Percentiles rank a stretch among this genome's conserved stretches.
Conservation (phyloP, 2,888 invertebrate genomes). For the Scaptomyza caliginosa region DNA sequence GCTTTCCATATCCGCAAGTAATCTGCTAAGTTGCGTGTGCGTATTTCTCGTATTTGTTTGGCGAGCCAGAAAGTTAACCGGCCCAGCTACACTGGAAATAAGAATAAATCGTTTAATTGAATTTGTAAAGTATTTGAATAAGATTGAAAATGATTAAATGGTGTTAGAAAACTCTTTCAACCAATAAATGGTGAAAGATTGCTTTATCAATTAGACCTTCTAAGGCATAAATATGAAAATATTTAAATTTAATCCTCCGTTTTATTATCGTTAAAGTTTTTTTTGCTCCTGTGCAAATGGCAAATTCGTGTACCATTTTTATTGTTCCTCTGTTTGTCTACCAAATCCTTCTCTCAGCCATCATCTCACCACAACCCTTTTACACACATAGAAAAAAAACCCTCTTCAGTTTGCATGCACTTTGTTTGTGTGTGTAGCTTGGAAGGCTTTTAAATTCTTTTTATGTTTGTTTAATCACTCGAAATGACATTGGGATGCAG, state of each 20-base stretch:
- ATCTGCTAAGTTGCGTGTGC: conserved; percentile 71
- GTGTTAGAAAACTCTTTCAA: no score
- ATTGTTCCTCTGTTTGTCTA: neutral
- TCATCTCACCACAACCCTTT: neutral
- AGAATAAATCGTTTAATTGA: no score
- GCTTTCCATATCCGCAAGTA: conserved; percentile 69
- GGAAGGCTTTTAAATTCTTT: conserved; percentile 50
- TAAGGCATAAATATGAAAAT: no score
- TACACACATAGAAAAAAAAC: neutral
- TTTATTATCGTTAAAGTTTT: no score
- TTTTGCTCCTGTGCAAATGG: neutral
- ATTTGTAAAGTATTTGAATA: neutral
- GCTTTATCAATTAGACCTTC: no score
- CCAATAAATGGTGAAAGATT: no score
- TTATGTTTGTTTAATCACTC: conserved; percentile 69
- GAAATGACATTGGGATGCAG: conserved; percentile 64
- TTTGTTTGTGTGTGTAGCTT: neutral
- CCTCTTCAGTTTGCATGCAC: conserved; percentile 1
- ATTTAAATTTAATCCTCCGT: neutral
- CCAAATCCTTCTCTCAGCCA: neutral
- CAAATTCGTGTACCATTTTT: neutral
- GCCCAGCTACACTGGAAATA: neutral
- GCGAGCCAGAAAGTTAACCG: conserved; percentile 11
- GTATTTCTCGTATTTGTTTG: conserved; percentile 47
- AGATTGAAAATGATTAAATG: neutral